Base-by-base conservation (phyloP, 2,113 vertebrate species). In the Anoura caudifer region DNA sequence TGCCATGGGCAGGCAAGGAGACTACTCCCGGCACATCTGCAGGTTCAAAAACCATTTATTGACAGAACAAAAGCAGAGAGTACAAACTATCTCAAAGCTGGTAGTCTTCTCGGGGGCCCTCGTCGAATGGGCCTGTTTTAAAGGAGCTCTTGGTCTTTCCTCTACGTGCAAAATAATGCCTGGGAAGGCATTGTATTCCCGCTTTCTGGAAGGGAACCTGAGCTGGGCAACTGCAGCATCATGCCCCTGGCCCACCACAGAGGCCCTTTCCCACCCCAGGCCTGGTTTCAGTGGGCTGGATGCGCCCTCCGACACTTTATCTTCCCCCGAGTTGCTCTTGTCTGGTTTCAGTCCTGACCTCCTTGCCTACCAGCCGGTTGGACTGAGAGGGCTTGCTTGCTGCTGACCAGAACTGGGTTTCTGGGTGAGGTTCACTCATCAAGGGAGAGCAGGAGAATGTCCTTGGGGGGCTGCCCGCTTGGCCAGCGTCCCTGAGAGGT, bases 401-500 rank as follows among this genome's bases (percentile, higher is more conserved):
- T 56, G 36, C n/a, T 77, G 70, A 50, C 50, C 9, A 41, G 86
- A 75, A 1, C 0, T 0, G 0, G 9, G 63, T 94, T 77, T 87
- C 24, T 5, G 56, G 47, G 47, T 0, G 0, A 14, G 0, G 36
- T 41, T 91, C 31, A 10, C 0, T 0, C 72, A n/a, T 33, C 95
- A 41, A 84, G 6, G 38, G 24, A 8, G 13, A 36, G 31, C 20
- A 72, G 73, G 87, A 76, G n/a, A 52, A 22, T 15, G 13, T n/a
- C n/a, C 41, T 54, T 43, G 14, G n/a, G 7, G 41, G n/a, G 20
- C 38, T 1, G 63, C 56, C 63, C 17, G 56, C 81, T 52, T 67
- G 95, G 67, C 54, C 1, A 13, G 14, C 3, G 0, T 50, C 91
- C 54, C 13, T 13, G 5, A 67, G 63, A 3, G n/a, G 12, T 22